Percentiles rank a stretch among this genome's conserved stretches.
Conservation (phyloP, 2,797 vertebrate species). For the Tragelaphus eurycerus region DNA sequence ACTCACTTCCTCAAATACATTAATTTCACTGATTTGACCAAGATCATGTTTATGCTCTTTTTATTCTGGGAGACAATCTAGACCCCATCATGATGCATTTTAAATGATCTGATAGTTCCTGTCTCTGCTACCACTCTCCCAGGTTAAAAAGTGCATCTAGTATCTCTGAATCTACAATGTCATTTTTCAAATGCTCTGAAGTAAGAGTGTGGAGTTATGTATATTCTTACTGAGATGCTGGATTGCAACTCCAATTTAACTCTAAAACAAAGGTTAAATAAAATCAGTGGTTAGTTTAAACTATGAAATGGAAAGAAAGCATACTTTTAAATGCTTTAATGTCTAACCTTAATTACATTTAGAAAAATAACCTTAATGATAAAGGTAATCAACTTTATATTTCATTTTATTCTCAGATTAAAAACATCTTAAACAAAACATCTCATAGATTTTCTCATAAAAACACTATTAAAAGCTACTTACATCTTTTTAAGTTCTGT, state of each 20-base stretch:
- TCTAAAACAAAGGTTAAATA: background rate
- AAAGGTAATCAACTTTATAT: background rate
- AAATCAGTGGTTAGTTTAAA: slow-evolving; percentile 12
- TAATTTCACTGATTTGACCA: background rate
- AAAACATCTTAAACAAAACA: slow-evolving; percentile 10
- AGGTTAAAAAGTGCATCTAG: background rate
- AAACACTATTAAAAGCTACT: slow-evolving; percentile 73
- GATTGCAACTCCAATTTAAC: background rate
- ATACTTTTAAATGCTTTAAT: background rate
- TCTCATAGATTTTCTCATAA: background rate
- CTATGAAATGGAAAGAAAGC: background rate
- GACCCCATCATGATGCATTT: background rate
- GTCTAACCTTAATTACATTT: slow-evolving; percentile 10
- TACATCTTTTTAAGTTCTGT: slow-evolving; percentile 85
- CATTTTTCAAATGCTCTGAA: background rate
- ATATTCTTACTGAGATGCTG: background rate
- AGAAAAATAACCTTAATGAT: background rate
- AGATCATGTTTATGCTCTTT: background rate
- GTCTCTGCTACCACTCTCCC: background rate
- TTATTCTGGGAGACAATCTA: background rate
- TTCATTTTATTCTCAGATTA: slow-evolving; percentile 23
- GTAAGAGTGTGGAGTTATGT: background rate
- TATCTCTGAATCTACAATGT: background rate
- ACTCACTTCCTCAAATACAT: background rate
- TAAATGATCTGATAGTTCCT: background rate